Base-by-base conservation (phyloP, 2,797 vertebrate species). In the Perodicticus potto region DNA sequence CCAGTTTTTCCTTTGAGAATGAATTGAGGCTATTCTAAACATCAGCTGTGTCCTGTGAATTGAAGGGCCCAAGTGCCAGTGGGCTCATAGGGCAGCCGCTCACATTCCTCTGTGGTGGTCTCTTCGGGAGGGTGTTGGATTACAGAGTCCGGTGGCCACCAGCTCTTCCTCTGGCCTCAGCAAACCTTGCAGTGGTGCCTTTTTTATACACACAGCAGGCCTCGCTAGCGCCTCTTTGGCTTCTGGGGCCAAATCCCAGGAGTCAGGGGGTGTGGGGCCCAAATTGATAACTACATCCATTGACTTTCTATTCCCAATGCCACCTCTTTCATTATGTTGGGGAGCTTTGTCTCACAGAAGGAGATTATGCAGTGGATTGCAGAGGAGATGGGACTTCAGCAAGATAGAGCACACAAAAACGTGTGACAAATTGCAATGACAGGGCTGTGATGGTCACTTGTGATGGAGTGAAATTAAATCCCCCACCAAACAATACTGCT, bases 381-480 rank as follows among this genome's bases (percentile, higher is more conserved):
- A 59, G 97, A 98, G 97, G 98, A 98, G 98, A 97, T 92, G 96
- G 98, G 98, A 97, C 98, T 98, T 98, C 98, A 98, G 98, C 98
- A 97, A 99, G 98, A 99, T 98, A 98, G 98, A 99, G 98, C 98
- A 20, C 98, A 98, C 98, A 98, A 98, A 98, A 99, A 98, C 97
- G 97, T 98, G 98, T 99, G 98, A 99, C 98, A 97, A 99, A 99
- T 99, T 96, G 98, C 97, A 95, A 96, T 98, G 98, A 99, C 98
- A 99, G 98, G 97, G 97, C 98, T 98, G 97, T 93, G 86, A 98
- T 98, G 98, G 98, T 98, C 96, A n/a, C 98, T 98, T 97, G 98
- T 98, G 98, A 98, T 98, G 98, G 98, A 98, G 98, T 98, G 98
- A 98, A 98, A 98, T 98, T 98, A 98, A 99, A 98, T 98, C 98